Conservation (phyloP, 2,797 vertebrate species). For the Sciaenops ocellatus region DNA sequence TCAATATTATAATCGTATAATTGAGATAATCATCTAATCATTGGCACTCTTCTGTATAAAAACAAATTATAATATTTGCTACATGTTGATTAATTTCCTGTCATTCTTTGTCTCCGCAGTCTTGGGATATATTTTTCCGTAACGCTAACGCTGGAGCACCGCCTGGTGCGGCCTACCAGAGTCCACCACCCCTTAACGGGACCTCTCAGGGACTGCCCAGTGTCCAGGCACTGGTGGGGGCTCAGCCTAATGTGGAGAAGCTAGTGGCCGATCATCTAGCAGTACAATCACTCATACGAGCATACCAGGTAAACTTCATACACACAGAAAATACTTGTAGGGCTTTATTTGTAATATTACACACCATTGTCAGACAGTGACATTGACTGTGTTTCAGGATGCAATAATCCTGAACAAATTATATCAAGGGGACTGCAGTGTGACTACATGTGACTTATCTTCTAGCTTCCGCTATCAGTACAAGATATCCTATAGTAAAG, state of each 20-base stretch:
- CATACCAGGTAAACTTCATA: constrained; percentile 90
- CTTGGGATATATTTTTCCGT: constrained; percentile 97
- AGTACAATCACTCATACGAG: constrained; percentile 95
- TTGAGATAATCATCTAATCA: no score
- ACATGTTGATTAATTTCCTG: not conserved
- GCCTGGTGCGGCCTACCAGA: constrained; percentile 92
- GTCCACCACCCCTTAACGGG: constrained; percentile 85
- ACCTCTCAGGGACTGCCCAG: constrained; percentile 77
- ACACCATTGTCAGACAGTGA: not conserved
- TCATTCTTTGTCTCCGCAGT: constrained; percentile 81
- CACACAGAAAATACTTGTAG: not conserved
- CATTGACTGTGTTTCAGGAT: no score
- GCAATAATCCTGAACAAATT: not conserved
- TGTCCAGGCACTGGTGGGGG: constrained; percentile 82
- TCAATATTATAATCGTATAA: no score
- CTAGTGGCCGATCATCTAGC: constrained; percentile 95
- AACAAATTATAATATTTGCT: not conserved
- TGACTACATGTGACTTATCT: not conserved
- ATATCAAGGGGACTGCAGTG: not conserved
- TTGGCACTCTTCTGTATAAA: no score
- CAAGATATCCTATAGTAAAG: not conserved
- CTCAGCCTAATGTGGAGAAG: constrained; percentile 90
- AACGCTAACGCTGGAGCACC: constrained; percentile 91
- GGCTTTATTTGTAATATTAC: not conserved
- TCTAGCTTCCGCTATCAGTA: not conserved